Evolutionary conservation across 2,113 vertebrate genomes (phyloP).

Genomic region (Antigone vipio): DNA sequence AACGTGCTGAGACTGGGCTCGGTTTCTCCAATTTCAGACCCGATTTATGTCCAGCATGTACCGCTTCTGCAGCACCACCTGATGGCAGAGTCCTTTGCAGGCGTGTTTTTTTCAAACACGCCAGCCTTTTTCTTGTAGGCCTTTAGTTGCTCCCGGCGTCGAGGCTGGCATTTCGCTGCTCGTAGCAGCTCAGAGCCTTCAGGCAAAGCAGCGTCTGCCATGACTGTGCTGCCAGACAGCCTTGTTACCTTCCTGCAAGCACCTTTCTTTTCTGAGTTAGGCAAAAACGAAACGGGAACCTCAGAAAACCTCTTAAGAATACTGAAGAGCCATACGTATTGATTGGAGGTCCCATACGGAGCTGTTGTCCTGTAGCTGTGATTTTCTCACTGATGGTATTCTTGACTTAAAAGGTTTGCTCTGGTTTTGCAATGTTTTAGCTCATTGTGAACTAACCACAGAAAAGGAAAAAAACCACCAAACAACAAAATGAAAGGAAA

Average conservation of each 20-base stretch:
- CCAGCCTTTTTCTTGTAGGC: accelerated
- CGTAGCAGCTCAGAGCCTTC: accelerated
- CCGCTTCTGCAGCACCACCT: not conserved
- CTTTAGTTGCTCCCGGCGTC: accelerated
- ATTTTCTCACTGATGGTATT: not conserved
- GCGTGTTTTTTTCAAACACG: accelerated
- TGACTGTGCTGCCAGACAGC: accelerated
- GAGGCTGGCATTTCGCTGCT: not conserved
- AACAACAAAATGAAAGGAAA: not conserved
- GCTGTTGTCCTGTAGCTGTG: not conserved
- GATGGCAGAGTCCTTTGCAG: not conserved
- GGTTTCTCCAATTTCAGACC: no score
- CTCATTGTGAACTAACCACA: not conserved
- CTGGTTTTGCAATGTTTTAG: not conserved
- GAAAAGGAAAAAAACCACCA: not conserved
- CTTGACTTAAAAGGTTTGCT: not conserved
- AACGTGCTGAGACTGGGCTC: accelerated
- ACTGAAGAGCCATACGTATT: not conserved
- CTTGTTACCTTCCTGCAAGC: no score
- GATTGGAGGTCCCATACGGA: accelerated
- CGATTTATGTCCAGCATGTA: accelerated
- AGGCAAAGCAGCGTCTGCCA: accelerated
- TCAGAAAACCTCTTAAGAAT: not conserved
- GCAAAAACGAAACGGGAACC: accelerated
- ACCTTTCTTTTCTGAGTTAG: not conserved